Evolutionary conservation across 2,888 invertebrate species (phyloP).

Genomic region (Chesias legatella): DNA sequence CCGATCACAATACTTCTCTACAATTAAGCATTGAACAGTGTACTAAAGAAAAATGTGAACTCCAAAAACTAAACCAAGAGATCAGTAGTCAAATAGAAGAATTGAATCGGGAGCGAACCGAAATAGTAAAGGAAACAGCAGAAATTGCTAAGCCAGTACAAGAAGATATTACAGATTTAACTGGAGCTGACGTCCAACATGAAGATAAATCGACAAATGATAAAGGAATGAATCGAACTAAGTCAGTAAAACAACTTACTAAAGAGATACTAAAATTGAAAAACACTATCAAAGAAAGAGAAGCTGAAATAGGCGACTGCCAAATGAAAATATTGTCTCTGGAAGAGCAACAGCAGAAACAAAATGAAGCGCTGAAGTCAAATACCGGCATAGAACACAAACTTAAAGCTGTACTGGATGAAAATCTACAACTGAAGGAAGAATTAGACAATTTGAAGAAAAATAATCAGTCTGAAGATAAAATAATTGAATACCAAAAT

Average conservation of each 20-base stretch:
- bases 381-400: constrained; percentile 60
- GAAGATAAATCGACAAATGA: constrained; percentile 62
- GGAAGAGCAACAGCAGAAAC: constrained; percentile 72
- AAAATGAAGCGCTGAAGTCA: constrained; percentile 54
- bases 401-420: constrained; percentile 60
- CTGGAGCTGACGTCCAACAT: constrained; percentile 48
- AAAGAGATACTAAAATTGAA: constrained; percentile 76
- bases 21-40: constrained; percentile 65
- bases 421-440: constrained; percentile 62
- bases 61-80: constrained; percentile 54
- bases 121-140: constrained; percentile 66
- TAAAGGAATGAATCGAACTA: constrained; percentile 59
- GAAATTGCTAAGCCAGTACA: constrained; percentile 54
- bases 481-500: constrained; percentile 46
- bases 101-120: constrained; percentile 63
- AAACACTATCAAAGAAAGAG: constrained; percentile 74
- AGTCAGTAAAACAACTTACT: constrained; percentile 71
- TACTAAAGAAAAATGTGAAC: constrained; percentile 64
- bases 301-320: constrained; percentile 73
- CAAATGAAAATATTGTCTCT: constrained; percentile 76
- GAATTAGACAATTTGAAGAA: constrained; percentile 52
- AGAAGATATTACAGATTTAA: constrained; percentile 53
- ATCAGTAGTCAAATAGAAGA: constrained; percentile 66
- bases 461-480: constrained; percentile 50
- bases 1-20: constrained; percentile 70